Base-by-base conservation (phyloP, 2,888 invertebrate genomes). In the Aricia artaxerxes region DNA sequence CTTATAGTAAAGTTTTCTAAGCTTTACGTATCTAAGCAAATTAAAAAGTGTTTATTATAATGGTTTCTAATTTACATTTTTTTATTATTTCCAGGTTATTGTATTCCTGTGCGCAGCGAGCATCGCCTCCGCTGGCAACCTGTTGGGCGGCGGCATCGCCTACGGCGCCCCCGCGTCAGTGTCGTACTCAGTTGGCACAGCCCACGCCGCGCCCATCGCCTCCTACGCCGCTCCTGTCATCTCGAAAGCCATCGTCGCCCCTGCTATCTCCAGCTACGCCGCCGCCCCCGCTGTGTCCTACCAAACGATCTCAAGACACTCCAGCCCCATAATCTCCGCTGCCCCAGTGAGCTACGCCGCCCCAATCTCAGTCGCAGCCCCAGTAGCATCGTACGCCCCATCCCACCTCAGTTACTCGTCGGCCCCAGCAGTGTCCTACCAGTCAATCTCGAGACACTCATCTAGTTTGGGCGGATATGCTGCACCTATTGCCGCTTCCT, bases 121-220 rank as follows among this genome's bases (percentile, higher is more conserved):
- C 84, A 92, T 95, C 82, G 95, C 95, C 85, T 95, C 94, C 86
- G 96, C 96, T 79, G 96, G 96, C 82, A 87, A 94, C 84, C 87
- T 96, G 35, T 87, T 91, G 49, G 85, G 85, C 16, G 84, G 84
- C 16, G 77, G 79, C 38, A 44, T 81, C 69, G 84, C 84, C 79
- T 82, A 78, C 85, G 5, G 84, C 85, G 95, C 38, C 7, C 57
- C 73, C n/a, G 40, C 2, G 77, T 84, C 57, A 81, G 85, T 95
- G 4, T 82, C 88, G 53, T 31, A 84, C 90, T 82, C 82, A 11
- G 83, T 88, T 81, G 81, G 79, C 78, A 82, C 82, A 35, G 79
- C 80, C 35, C 83, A 81, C 80, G 88, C 90, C 72, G 84, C 92
- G 83, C 85, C 89, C 44, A 84, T 82, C 85, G 84, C 87, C 44